Conservation (phyloP, 2,797 vertebrate species). For the Borostomias antarcticus region DNA sequence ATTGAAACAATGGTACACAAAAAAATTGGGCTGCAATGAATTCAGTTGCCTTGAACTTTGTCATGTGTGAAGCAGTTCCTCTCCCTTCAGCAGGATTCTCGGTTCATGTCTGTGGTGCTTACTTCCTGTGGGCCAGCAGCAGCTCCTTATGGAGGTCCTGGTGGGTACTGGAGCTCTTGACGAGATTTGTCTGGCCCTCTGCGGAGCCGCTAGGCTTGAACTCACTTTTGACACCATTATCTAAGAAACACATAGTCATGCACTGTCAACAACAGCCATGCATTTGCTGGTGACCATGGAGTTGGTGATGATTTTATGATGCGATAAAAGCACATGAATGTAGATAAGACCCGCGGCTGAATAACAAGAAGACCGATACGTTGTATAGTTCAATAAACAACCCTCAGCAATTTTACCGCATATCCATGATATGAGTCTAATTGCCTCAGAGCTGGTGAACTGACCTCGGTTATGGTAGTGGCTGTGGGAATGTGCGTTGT, state of each 20-base stretch:
- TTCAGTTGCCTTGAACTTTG: no score
- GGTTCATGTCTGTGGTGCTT: slow-evolving; percentile 24
- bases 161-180: slow-evolving; percentile 68
- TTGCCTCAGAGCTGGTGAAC: slow-evolving; percentile 11
- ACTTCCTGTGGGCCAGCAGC: slow-evolving; percentile 76
- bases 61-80: no score
- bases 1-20: no score
- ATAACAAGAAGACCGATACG: background rate
- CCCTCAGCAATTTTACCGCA: background rate
- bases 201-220: slow-evolving; percentile 8
- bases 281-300: no score
- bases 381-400: background rate
- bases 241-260: slow-evolving; percentile 45
- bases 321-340: no score
- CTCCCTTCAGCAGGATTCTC: background rate
- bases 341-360: background rate
- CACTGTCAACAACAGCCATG: slow-evolving; percentile 4
- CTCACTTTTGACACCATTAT: slow-evolving; percentile 47
- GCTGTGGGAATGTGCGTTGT: slow-evolving; percentile 35
- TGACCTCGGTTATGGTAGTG: slow-evolving; percentile 54
- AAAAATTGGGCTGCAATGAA: no score
- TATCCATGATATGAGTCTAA: no score
- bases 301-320: no score
- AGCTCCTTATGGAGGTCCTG: slow-evolving; percentile 78
- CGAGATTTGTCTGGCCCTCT: slow-evolving; percentile 45